Percentiles rank a stretch among this genome's conserved stretches.
These are phyloP conservation scores for Tyrannus savana DNA, from an alignment of 2,113 vertebrate genomes.

Conservation along the genomic window DNA sequence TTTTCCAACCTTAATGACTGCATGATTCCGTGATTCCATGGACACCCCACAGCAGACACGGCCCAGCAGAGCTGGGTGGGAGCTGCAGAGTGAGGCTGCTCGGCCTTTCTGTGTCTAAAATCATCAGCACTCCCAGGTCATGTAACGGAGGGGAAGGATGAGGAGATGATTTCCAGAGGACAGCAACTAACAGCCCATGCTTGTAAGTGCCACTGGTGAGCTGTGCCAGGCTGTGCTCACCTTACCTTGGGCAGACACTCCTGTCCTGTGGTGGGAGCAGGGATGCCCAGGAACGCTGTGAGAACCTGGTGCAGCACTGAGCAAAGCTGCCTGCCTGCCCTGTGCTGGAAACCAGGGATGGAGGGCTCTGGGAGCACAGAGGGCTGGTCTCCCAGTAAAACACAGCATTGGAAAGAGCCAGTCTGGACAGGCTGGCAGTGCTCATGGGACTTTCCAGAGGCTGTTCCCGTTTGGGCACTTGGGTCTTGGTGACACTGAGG, in stretches of 20 bases:
- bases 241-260: neutral
- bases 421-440: neutral
- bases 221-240: neutral
- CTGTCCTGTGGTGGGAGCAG: neutral
- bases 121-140: neutral
- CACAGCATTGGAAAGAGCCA: rapidly evolving
- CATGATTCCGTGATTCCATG: neutral
- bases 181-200: neutral
- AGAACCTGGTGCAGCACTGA: neutral
- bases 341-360: rapidly evolving
- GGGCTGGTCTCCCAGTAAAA: neutral
- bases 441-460: neutral
- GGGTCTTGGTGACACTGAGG: neutral
- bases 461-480: rapidly evolving
- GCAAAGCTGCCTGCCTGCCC: neutral
- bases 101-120: neutral
- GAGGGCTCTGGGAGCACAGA: neutral
- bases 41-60: neutral
- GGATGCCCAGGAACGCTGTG: rapidly evolving
- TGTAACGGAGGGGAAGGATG: neutral
- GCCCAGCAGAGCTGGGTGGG: rapidly evolving
- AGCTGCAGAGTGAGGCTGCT: neutral
- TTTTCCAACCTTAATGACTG: neutral
- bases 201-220: neutral
- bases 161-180: neutral